Percentiles rank a stretch among this genome's conserved stretches.
Conservation (phyloP, 2,113 vertebrate genomes). For the Colius striatus region DNA sequence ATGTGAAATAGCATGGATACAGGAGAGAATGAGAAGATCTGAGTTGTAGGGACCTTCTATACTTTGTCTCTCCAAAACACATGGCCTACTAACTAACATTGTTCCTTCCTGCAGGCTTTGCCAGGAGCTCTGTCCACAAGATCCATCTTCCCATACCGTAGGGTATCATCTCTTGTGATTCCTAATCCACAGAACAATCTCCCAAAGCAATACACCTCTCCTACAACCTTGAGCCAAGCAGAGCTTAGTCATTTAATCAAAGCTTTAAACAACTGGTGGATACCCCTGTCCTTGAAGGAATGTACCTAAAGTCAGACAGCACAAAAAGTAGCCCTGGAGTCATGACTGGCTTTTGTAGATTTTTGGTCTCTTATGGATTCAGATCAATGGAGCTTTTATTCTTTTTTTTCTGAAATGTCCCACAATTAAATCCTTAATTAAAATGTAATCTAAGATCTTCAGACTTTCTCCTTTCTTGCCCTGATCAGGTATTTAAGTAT, state of each 20-base stretch:
- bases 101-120: not conserved
- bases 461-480: not conserved
- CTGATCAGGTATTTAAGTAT: not conserved
- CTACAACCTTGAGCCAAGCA: not conserved
- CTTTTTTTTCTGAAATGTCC: not conserved
- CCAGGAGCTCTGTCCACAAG: not conserved
- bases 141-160: accelerated
- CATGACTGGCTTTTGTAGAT: not conserved
- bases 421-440: not conserved
- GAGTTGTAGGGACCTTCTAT: not conserved
- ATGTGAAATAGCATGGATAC: not conserved
- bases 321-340: not conserved
- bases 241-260: not conserved
- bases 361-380: not conserved
- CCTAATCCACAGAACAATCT: not conserved
- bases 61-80: not conserved
- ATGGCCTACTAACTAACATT: not conserved
- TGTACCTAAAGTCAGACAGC: not conserved
- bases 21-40: not conserved
- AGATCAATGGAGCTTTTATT: not conserved
- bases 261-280: not conserved
- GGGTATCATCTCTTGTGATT: accelerated
- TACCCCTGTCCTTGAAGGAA: not conserved
- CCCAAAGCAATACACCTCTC: not conserved
- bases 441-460: not conserved